Percentiles rank a stretch among this genome's conserved stretches.
Conservation (phyloP, 2,113 vertebrate species). For the Cygnus atratus region DNA sequence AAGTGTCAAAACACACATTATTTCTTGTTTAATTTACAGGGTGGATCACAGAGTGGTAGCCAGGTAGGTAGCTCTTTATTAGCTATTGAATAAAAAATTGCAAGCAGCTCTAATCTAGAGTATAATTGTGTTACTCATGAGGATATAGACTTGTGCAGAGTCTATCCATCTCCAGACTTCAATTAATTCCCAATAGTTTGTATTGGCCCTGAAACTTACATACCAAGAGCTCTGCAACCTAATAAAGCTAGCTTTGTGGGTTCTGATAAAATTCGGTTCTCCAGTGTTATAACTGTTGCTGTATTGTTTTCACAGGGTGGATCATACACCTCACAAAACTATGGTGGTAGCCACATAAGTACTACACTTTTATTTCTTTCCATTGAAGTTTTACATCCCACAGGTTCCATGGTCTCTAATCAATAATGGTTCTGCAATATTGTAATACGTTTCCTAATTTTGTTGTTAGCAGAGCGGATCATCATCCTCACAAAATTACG, state of each 20-base stretch:
- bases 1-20: neutral
- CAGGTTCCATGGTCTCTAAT: neutral
- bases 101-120: neutral
- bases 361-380: neutral
- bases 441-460: neutral
- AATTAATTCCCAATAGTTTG: neutral
- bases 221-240: neutral
- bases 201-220: neutral
- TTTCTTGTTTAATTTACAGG: slow-evolving; percentile 13
- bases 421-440: neutral
- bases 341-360: slow-evolving; percentile 27
- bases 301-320: neutral
- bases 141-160: neutral
- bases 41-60: neutral
- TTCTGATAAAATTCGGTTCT: neutral
- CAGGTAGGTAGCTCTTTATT: neutral
- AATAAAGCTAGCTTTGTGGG: neutral
- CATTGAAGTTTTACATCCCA: neutral
- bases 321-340: slow-evolving; percentile 31
- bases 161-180: neutral
- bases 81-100: neutral
- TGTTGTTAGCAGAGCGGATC: slow-evolving; percentile 9
- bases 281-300: neutral
- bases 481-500: slow-evolving; percentile 32
- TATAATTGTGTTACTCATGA: neutral